Percentiles rank a stretch among this genome's conserved stretches.
Evolutionary conservation across 2,113 vertebrate genomes (phyloP).

Genomic region (Podocnemis expansa): DNA sequence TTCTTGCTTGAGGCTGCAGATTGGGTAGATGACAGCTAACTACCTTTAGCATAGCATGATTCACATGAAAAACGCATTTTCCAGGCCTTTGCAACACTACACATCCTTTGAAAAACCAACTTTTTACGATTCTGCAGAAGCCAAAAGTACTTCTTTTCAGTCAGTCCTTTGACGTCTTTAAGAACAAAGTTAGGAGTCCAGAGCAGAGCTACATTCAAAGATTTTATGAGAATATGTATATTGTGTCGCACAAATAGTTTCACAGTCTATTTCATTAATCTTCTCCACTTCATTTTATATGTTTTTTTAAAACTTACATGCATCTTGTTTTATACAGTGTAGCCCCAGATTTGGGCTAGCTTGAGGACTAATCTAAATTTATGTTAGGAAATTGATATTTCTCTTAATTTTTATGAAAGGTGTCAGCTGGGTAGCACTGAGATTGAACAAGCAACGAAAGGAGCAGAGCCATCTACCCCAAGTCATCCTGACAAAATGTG

Average conservation of each 20-base stretch:
- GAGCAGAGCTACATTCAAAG: fast-evolving
- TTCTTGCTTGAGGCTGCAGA: not conserved
- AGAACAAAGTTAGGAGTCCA: not conserved
- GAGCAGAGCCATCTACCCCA: not conserved
- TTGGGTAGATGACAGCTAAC: not conserved
- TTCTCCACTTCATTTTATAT: not conserved
- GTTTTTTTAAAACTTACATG: fast-evolving
- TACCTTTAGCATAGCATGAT: fast-evolving
- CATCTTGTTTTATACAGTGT: fast-evolving
- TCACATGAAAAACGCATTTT: not conserved
- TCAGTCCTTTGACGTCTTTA: not conserved
- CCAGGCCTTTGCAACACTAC: not conserved
- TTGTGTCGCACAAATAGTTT: not conserved
- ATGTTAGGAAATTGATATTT: not conserved
- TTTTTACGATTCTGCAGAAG: not conserved
- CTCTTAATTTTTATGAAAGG: fast-evolving
- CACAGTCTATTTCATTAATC: fast-evolving
- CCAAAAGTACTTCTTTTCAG: not conserved
- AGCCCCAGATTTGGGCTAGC: not conserved
- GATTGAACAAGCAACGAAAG: not conserved
- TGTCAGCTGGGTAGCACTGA: fast-evolving
- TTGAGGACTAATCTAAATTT: not conserved
- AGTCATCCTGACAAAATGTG: not conserved
- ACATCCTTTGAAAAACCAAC: not conserved
- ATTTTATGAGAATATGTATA: not conserved